These are phyloP conservation scores for Eriosoma lanigerum DNA, from an alignment of 1,140 invertebrate species.

Conservation along the genomic window DNA sequence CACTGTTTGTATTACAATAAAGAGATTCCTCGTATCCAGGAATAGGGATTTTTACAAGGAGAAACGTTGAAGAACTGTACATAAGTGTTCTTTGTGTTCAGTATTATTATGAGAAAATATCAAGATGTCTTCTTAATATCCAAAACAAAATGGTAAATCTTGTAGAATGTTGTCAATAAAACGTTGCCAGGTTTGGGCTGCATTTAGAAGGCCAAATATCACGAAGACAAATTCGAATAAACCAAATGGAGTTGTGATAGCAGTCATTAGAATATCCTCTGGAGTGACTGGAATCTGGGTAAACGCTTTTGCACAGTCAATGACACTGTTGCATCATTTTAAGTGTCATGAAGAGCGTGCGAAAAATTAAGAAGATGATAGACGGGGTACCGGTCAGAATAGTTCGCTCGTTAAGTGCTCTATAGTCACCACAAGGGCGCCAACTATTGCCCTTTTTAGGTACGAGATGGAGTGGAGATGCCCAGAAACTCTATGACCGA, in stretches of 20 bases:
- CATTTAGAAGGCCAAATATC: constrained; percentile 58
- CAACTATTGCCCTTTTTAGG: constrained; percentile 16
- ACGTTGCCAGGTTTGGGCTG: constrained; percentile 60
- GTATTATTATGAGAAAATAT: background rate
- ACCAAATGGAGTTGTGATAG: constrained; percentile 53
- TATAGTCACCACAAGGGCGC: background rate
- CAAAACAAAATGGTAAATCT: no score
- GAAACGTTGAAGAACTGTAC: constrained; percentile 11
- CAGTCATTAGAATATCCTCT: constrained; percentile 58
- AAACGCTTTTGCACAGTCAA: background rate
- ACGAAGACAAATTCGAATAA: constrained; percentile 56
- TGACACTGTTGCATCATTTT: background rate
- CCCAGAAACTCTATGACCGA: background rate
- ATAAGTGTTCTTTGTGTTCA: constrained; percentile 9
- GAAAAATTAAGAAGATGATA: background rate
- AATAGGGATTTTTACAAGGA: background rate
- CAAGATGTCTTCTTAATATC: constrained; percentile 58
- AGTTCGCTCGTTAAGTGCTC: background rate
- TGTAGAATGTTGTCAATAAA: no score
- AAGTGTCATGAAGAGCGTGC: background rate
- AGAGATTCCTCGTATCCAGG: background rate
- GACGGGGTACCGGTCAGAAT: background rate
- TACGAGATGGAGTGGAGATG: background rate
- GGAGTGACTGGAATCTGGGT: constrained; percentile 57
- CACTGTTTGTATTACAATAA: background rate